phyloP scores from a whole-genome alignment of 2,113 vertebrate species.

The Pholis gunnellus region DNA sequence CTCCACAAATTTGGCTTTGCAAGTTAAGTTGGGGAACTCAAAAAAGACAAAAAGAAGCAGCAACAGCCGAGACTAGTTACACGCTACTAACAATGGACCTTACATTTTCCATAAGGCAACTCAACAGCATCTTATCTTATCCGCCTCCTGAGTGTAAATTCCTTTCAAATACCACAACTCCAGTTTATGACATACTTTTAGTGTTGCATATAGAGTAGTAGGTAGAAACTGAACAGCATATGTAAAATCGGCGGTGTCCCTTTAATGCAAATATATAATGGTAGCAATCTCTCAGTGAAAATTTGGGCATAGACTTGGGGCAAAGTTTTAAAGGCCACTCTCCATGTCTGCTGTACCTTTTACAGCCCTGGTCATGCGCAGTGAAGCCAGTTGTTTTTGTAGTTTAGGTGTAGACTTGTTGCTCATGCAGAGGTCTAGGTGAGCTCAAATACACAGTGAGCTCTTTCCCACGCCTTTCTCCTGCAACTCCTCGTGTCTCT shows the following conservation, averaged over 20 bases:
- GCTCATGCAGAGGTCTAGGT: slow-evolving; percentile 22
- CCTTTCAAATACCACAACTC: neutral
- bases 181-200: neutral
- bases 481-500: slow-evolving; percentile 39
- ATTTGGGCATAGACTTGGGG: neutral
- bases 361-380: neutral
- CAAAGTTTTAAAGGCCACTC: neutral
- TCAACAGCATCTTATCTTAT: slow-evolving; percentile 6
- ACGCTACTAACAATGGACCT: neutral
- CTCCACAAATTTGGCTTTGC: neutral
- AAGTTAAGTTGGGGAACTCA: neutral
- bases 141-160: neutral
- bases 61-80: neutral
- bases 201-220: neutral
- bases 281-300: neutral
- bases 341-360: neutral
- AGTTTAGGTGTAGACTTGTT: slow-evolving; percentile 26
- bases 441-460: slow-evolving; percentile 23
- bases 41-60: neutral
- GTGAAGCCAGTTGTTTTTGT: neutral
- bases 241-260: neutral
- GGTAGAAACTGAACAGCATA: slow-evolving; percentile 6
- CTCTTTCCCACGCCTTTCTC: slow-evolving; percentile 74
- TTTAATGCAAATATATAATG: slow-evolving; percentile 2
- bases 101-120: neutral